phyloP scores from a whole-genome alignment of 2,797 vertebrate genomes.

The Tenualosa thibaudeaui region DNA sequence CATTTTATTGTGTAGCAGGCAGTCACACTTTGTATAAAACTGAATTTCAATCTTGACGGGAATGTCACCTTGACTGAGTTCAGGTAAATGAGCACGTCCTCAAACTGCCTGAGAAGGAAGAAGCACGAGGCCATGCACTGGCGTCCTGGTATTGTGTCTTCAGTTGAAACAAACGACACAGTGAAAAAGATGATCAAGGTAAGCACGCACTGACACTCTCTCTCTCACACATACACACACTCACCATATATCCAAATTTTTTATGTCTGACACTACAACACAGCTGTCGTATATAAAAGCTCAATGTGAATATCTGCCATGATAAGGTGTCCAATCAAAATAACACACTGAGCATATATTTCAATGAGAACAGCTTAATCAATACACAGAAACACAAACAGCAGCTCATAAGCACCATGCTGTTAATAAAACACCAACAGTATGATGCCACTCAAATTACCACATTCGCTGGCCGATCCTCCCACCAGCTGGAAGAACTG shows the following conservation, averaged over 20 bases:
- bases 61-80: conserved; percentile 91
- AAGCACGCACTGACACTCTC: not conserved
- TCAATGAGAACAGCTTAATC: not conserved
- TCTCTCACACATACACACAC: not conserved
- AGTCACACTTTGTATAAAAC: not conserved
- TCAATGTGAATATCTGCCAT: too few relatives aligned
- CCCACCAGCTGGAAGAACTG: conserved; percentile 97
- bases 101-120: conserved; percentile 93
- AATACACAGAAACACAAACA: not conserved
- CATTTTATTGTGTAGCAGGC: not conserved
- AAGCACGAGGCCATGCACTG: conserved; percentile 98
- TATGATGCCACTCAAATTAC: conserved; percentile 63
- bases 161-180: conserved; percentile 45
- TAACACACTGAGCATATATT: not conserved
- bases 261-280: too few relatives aligned
- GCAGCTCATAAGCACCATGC: not conserved
- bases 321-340: too few relatives aligned
- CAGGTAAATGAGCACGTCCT: conserved; percentile 95
- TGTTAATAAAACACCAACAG: not conserved
- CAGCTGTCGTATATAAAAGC: too few relatives aligned
- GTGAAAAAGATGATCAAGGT: not conserved
- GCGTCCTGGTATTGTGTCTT: conserved; percentile 98
- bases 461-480: conserved; percentile 95
- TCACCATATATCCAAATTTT: too few relatives aligned
- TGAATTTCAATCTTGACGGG: not conserved